phyloP scores from a whole-genome alignment of 2,888 invertebrate genomes.

The Nudaria mundana region DNA sequence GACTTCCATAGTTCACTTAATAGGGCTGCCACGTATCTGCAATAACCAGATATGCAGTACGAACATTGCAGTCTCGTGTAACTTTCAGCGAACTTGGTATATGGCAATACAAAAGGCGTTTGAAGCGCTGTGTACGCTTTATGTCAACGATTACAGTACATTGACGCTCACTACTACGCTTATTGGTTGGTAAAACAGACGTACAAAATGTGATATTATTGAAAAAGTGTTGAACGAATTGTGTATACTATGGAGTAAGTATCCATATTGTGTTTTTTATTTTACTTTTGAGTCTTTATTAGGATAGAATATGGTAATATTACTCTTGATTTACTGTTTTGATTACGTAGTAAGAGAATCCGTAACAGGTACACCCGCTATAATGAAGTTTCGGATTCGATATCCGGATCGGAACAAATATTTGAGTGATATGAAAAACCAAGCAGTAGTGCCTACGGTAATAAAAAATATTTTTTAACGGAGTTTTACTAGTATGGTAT shows the following conservation, averaged over 20 bases:
- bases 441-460: too few relatives aligned
- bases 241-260: conserved; percentile 23
- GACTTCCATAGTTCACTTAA: neutral
- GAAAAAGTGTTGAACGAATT: conserved; percentile 2
- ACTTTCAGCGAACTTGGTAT: neutral
- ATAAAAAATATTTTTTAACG: too few relatives aligned
- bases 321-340: neutral
- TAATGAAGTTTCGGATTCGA: too few relatives aligned
- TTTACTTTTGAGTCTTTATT: neutral
- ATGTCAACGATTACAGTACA: conserved; percentile 16
- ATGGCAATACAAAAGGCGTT: too few relatives aligned
- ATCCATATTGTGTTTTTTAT: neutral
- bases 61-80: neutral
- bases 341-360: too few relatives aligned
- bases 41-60: neutral
- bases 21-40: neutral
- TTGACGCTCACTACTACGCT: conserved; percentile 15
- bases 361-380: too few relatives aligned
- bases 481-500: too few relatives aligned
- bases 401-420: too few relatives aligned
- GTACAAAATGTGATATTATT: conserved; percentile 17
- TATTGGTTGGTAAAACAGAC: conserved; percentile 6
- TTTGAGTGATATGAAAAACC: too few relatives aligned
- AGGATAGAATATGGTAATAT: too few relatives aligned
- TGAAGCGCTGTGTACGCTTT: conserved; percentile 14